Evolutionary conservation across 1,140 invertebrate genomes (phyloP), one percentile per base, ranked within the genome.

Genomic region (Anoplophora glabripennis): DNA sequence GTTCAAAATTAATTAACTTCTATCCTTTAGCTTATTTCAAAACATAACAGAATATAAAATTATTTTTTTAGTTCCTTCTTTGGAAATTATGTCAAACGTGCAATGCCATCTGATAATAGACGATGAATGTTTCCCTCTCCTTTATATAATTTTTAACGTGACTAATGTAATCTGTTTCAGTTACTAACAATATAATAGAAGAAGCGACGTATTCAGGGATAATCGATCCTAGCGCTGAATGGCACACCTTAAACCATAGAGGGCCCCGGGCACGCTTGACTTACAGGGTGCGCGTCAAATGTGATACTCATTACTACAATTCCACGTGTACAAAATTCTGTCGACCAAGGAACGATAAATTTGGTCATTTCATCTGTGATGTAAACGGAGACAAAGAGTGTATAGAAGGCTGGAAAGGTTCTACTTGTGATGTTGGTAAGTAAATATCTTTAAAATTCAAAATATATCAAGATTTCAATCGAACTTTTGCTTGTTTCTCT

Each of bases 291-390:
- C 85, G 95, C 52, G 93, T 98, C 18, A 83, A 88, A 67, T 98
- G 96, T 79, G 85, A 91, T 75, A 84, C 84, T 67, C 88, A 96
- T 79, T 97, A 98, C 78, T 97, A 94, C 83, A 96, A 96, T 72
- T 86, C 91, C 66, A 93, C 90, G 44, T 98, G 95, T 80, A 93
- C 91, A 65, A 93, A 90, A 72, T 90, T 94, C 72, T 98, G 95
- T 79, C 83, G 90, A 53, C 88, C 93, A 46, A 81, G 94, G 45
- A 86, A 97, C 79, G 94, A 97, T 79, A 86, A 88, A 72, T 96
- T 96, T 76, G 94, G 95, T 15, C 95, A 98, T 80, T 96, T 95
- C 79, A 87, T 84, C 51, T 98, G 95, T 81, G 87, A 89, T 64
- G 79, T 86, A 48, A 86, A 88, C 74, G 95, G 95, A 57, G 88